Evolutionary conservation across 2,888 invertebrate species (phyloP).

Genomic region (Meganola albula): DNA sequence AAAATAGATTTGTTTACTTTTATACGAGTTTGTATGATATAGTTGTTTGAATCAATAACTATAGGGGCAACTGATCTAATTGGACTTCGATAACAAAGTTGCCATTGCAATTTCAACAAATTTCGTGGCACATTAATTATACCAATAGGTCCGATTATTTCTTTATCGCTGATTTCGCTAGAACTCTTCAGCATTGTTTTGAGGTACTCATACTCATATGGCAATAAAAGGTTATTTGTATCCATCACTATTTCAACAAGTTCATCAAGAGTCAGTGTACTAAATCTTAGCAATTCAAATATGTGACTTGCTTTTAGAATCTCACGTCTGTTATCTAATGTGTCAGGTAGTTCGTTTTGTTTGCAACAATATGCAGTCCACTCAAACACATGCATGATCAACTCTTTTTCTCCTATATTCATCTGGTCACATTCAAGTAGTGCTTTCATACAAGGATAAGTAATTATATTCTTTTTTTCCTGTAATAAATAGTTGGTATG

Average conservation of each 20-base stretch:
- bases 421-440: constrained; percentile 70
- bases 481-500: constrained; percentile 74
- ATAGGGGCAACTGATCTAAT: constrained; percentile 61
- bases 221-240: constrained; percentile 50
- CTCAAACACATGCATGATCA: constrained; percentile 71
- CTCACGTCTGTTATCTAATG: constrained; percentile 61
- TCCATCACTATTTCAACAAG: constrained; percentile 51
- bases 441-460: constrained; percentile 62
- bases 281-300: constrained; percentile 65
- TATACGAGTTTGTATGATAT: constrained; percentile 48
- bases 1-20: constrained; percentile 66
- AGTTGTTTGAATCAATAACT: constrained; percentile 52
- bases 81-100: constrained; percentile 57
- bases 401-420: constrained; percentile 72
- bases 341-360: constrained; percentile 49
- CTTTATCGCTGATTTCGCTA: constrained; percentile 23
- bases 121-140: constrained; percentile 37
- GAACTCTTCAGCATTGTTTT: constrained; percentile 31
- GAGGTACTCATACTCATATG: constrained; percentile 43
- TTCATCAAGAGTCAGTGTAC: constrained; percentile 49
- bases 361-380: constrained; percentile 76
- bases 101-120: constrained; percentile 53
- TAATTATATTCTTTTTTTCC: constrained; percentile 68
- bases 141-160: constrained; percentile 22
- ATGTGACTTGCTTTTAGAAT: constrained; percentile 60